phyloP scores from a whole-genome alignment of 2,113 vertebrate species.

The Rana temporaria region DNA sequence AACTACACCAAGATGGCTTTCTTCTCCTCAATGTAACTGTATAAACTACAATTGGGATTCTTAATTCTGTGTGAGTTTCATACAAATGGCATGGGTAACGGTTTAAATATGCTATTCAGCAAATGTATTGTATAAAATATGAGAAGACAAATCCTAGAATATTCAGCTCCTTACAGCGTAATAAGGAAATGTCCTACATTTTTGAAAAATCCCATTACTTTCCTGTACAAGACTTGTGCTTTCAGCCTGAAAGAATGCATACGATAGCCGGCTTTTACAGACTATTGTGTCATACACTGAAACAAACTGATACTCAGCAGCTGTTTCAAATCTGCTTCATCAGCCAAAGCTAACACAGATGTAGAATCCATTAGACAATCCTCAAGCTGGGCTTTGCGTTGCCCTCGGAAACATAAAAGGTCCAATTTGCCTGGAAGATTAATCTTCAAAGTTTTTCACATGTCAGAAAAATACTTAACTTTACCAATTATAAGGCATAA shows the following conservation, averaged over 20 bases:
- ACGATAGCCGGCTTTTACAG: background rate
- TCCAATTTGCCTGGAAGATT: slow-evolving; percentile 22
- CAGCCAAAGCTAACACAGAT: slow-evolving; percentile 77
- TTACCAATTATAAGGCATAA: slow-evolving; percentile 3
- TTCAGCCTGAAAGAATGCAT: slow-evolving; percentile 17
- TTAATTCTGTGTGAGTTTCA: too few relatives aligned
- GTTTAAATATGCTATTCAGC: too few relatives aligned
- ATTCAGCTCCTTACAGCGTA: background rate
- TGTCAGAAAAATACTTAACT: background rate
- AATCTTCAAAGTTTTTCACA: slow-evolving; percentile 22
- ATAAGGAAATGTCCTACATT: background rate
- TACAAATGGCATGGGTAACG: too few relatives aligned
- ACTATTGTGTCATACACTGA: slow-evolving; percentile 32
- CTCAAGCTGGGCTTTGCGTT: slow-evolving; percentile 56
- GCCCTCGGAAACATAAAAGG: slow-evolving; percentile 6
- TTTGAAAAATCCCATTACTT: background rate
- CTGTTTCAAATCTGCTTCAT: slow-evolving; percentile 72
- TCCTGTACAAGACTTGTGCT: background rate
- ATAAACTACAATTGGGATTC: too few relatives aligned
- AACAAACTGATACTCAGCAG: slow-evolving; percentile 66
- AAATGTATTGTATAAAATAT: background rate
- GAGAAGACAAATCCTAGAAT: background rate
- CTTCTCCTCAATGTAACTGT: too few relatives aligned
- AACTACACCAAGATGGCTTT: too few relatives aligned
- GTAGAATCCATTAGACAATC: slow-evolving; percentile 66